These are phyloP conservation scores for Liparis tanakae DNA, from an alignment of 2,797 vertebrate genomes.

Conservation along the genomic window DNA sequence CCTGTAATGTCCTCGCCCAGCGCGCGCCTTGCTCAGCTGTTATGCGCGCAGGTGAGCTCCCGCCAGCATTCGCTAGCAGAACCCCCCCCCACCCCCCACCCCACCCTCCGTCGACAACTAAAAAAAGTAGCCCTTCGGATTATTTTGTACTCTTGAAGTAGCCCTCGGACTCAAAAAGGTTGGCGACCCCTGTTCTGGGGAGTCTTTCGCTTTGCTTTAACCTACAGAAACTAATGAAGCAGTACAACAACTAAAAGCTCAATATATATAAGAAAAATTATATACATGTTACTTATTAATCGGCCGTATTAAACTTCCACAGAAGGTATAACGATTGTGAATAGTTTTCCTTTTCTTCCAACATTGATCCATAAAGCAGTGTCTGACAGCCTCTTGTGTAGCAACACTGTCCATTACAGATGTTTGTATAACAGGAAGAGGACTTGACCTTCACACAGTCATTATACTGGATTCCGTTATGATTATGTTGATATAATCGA, in stretches of 20 bases:
- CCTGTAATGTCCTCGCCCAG: no score
- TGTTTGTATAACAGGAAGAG: constrained; percentile 49
- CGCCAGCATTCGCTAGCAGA: no score
- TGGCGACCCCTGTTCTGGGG: constrained; percentile 2
- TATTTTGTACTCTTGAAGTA: no score
- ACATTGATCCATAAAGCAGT: not conserved
- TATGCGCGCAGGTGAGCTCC: no score
- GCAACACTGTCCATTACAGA: constrained; percentile 19
- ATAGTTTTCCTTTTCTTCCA: not conserved
- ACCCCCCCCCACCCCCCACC: no score
- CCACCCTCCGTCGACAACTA: no score
- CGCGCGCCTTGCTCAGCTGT: no score
- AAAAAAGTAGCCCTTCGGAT: no score
- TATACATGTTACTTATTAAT: not conserved
- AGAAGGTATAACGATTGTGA: not conserved
- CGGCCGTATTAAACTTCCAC: not conserved
- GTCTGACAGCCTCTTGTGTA: constrained; percentile 9
- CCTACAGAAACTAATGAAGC: not conserved
- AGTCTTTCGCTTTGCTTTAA: not conserved
- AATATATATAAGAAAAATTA: not conserved
- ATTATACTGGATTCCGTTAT: constrained; percentile 20
- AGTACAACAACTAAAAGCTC: not conserved
- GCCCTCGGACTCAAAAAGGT: no score
- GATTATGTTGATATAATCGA: constrained; percentile 45
- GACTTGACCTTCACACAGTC: constrained; percentile 42